phyloP scores from a whole-genome alignment of 37 sponge, comb jelly and placozoan species.

The Beroe forskalii region DNA sequence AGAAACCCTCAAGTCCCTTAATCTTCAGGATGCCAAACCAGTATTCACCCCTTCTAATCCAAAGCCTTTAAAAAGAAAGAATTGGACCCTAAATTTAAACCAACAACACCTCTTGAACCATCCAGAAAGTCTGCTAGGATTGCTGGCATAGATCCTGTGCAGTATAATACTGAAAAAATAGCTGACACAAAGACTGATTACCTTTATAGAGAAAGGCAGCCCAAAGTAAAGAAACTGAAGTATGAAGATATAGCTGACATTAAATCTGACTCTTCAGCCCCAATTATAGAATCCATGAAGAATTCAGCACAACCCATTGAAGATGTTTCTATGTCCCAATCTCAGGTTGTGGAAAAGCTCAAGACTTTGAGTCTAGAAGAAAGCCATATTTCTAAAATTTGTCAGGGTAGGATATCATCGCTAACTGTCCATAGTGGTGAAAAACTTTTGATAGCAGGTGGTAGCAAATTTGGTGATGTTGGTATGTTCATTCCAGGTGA shows the following conservation, averaged over 20 bases:
- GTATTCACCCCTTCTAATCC: neutral
- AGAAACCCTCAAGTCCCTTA: neutral
- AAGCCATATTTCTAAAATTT: slow-evolving; percentile 14
- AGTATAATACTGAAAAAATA: neutral
- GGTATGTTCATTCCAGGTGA: slow-evolving; percentile 20
- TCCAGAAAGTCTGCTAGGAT: slow-evolving; percentile 8
- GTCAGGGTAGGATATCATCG: slow-evolving; percentile 4
- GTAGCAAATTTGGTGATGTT: slow-evolving; percentile 22
- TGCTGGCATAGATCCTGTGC: neutral
- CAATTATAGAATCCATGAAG: neutral
- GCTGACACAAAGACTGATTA: neutral
- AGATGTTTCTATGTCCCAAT: neutral
- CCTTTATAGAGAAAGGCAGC: neutral
- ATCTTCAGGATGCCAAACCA: neutral
- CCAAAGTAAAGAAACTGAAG: neutral
- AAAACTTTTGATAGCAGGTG: slow-evolving; percentile 15
- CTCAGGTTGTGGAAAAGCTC: neutral
- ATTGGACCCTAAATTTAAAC: slow-evolving; percentile 2
- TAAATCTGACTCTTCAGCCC: neutral
- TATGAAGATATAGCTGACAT: slow-evolving; percentile 11
- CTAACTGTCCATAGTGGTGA: neutral
- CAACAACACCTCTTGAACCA: slow-evolving; percentile 11
- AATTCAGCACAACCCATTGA: neutral
- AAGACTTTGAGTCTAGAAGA: neutral
- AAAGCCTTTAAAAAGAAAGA: neutral